Percentiles rank a stretch among this genome's conserved stretches.
These are phyloP conservation scores for Synanthedon formicaeformis DNA, from an alignment of 2,888 invertebrate genomes.

Conservation along the genomic window DNA sequence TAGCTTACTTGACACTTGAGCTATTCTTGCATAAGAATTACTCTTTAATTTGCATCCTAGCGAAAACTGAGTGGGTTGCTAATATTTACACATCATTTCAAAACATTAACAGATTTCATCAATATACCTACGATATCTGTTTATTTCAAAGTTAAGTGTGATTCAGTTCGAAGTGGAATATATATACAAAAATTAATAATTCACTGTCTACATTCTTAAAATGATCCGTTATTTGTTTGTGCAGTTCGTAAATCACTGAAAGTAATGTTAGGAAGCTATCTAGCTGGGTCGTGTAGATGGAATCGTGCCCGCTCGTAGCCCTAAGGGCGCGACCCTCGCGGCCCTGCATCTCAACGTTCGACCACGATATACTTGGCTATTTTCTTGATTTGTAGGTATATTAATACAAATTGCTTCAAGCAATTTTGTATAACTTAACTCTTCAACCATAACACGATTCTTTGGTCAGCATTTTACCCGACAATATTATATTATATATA, in stretches of 20 bases:
- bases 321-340: constrained; percentile 25
- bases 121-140: too few species aligned
- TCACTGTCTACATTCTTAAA: not conserved
- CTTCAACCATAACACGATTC: not conserved
- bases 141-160: too few species aligned
- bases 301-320: constrained; percentile 36
- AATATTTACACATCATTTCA: too few species aligned
- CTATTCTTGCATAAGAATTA: too few species aligned
- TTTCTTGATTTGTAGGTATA: constrained; percentile 8
- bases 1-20: too few species aligned
- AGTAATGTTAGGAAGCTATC: constrained; percentile 34
- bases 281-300: constrained; percentile 25
- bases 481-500: too few species aligned
- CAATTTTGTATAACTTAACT: not conserved
- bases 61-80: too few species aligned
- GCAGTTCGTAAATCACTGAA: not conserved
- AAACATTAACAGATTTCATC: too few species aligned
- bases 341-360: constrained; percentile 5
- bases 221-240: not conserved
- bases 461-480: too few species aligned
- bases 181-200: not conserved
- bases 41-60: too few species aligned
- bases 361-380: constrained; percentile 9
- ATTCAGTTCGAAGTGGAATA: not conserved
- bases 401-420: not conserved